Base-by-base conservation (phyloP, 2,888 invertebrate species). In the Neoitamus cyanurus region DNA sequence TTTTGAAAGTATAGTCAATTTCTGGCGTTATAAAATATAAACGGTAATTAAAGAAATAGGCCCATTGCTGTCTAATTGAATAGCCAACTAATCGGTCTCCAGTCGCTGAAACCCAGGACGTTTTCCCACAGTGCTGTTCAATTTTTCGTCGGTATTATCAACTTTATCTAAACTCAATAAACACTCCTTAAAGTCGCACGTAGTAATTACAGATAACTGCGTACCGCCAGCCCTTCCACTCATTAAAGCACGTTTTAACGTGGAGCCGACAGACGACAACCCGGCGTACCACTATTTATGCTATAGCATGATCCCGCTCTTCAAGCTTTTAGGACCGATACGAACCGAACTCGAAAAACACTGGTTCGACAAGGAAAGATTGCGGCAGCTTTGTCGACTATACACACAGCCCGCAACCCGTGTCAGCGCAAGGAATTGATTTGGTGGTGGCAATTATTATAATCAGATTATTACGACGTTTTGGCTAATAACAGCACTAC, bases 81-180 rank as follows among this genome's bases (percentile, higher is more conserved):
- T n/a, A n/a, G n/a, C 9, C 20, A 25, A 20, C 20, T 58, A 58
- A 58, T 25, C 25, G 25, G 9, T 58, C 2, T 58, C 58, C 42
- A 75, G 42, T 42, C 42, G 13, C 25, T 37, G 42, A n/a, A 73
- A 73, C 20, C n/a, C 9, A 6, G 9, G 9, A n/a, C n/a, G 42
- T 13, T 42, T 20, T n/a, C n/a, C n/a, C n/a, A n/a, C n/a, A n/a
- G n/a, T n/a, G 25, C 20, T 3, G 25, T 58, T 15, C 58, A 58
- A 15, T 58, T 25, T 58, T 58, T 58, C 25, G 6, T 15, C 58
- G 9, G 46, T 25, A 9, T 28, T 42, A 75, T 75, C 75, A 75
- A 75, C 37, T 75, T 75, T 42, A 75, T 75, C 75, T 75, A 15
- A 75, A 25, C 42, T 37, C 42, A 75, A 42, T 75, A 75, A 42